Conservation (phyloP, 1,140 invertebrate genomes). For the Orius laevigatus region DNA sequence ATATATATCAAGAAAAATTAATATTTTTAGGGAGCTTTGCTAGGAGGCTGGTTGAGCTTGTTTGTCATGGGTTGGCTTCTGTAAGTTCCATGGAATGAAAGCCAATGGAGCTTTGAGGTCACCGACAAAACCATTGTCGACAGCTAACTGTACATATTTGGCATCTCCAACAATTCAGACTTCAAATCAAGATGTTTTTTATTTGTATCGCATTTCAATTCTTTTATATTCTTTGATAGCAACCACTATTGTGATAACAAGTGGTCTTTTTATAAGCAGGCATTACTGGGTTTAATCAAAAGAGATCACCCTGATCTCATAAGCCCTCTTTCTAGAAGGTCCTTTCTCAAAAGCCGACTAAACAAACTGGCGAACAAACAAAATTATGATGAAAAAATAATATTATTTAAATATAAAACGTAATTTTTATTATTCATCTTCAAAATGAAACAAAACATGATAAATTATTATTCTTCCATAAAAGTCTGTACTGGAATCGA, state of each 20-base stretch:
- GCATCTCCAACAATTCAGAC: no score
- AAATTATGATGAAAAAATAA: no score
- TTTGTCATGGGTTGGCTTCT: constrained; percentile 62
- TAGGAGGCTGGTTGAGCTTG: constrained; percentile 50
- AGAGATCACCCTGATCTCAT: constrained; percentile 40
- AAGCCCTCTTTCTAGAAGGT: constrained; percentile 26
- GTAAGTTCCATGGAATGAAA: constrained; percentile 64
- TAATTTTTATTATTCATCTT: no score
- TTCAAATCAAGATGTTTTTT: constrained; percentile 40
- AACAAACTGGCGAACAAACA: no score
- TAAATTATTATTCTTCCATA: no score
- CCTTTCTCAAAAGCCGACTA: no score
- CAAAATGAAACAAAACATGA: no score
- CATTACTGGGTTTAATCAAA: constrained; percentile 42
- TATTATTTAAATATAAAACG: no score
- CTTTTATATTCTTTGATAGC: constrained; percentile 54
- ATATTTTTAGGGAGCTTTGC: constrained; percentile 48
- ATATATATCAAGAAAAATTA: not conserved
- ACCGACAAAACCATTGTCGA: constrained; percentile 16
- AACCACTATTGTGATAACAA: constrained; percentile 37
- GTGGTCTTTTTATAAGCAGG: constrained; percentile 47
- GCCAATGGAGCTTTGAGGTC: constrained; percentile 39
- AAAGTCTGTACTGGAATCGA: no score
- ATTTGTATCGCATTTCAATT: constrained; percentile 51
- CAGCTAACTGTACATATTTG: constrained; percentile 10